A percentile compares a stretch with the other conserved stretches of the same genome.
Conservation (phyloP, 2,797 vertebrate genomes). For the Cephalopachus bancanus region DNA sequence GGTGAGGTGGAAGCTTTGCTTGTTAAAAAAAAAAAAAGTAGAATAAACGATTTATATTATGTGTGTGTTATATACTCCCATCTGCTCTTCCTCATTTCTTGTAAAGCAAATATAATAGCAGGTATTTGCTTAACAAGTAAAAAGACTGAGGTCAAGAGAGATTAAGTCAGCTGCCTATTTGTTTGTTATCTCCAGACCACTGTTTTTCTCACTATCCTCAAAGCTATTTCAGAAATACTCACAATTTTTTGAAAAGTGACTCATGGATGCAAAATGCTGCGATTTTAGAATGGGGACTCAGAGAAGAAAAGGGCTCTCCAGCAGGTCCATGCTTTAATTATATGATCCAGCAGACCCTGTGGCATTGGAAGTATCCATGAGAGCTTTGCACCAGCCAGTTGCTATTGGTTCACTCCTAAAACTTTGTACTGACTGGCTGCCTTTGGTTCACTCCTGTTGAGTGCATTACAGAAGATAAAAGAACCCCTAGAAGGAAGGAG, state of each 20-base stretch:
- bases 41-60: constrained; percentile 28
- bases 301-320: no score
- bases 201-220: constrained; percentile 4
- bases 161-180: constrained; percentile 3
- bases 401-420: no score
- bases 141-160: constrained; percentile 20
- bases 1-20: not conserved
- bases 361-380: no score
- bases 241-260: constrained; percentile 62
- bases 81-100: not conserved
- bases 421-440: no score
- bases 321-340: no score
- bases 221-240: constrained; percentile 50
- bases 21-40: not conserved
- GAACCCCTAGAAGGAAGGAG: no score
- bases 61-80: not conserved
- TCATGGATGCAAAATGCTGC: not conserved
- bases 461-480: no score
- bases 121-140: not conserved
- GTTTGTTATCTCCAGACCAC: not conserved
- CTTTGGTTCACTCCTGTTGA: no score
- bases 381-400: no score
- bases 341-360: no score
- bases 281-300: no score
- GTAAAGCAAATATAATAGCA: constrained; percentile 9